phyloP scores from a whole-genome alignment of 2,888 invertebrate genomes.

The Acleris cristana region DNA sequence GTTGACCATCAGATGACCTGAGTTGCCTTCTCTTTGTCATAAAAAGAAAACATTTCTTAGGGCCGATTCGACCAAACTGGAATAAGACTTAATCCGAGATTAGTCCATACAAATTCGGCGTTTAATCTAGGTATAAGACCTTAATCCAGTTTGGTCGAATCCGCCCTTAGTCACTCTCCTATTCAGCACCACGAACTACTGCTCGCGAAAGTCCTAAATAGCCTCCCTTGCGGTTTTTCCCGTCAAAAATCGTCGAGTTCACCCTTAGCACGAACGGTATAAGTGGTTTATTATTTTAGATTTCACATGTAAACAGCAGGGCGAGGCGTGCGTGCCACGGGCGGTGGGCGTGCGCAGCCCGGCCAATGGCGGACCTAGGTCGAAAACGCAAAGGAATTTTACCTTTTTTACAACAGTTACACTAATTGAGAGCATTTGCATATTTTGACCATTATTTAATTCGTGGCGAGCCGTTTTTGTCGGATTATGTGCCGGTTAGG shows the following conservation, averaged over 20 bases:
- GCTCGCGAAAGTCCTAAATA: neutral
- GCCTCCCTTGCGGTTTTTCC: neutral
- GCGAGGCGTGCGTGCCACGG: constrained; percentile 64
- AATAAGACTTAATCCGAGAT: no score
- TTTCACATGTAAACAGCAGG: constrained; percentile 66
- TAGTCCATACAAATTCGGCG: no score
- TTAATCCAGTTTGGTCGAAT: no score
- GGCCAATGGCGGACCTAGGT: constrained; percentile 48
- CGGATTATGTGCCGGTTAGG: constrained; percentile 11
- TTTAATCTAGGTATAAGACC: no score
- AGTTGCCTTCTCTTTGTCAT: no score
- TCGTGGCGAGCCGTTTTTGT: constrained; percentile 23
- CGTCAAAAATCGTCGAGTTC: neutral
- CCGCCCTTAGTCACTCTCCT: no score
- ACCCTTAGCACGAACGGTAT: neutral
- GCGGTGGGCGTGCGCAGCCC: constrained; percentile 70
- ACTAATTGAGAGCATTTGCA: constrained; percentile 69
- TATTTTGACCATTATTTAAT: constrained; percentile 63
- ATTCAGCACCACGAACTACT: no score
- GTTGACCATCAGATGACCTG: no score
- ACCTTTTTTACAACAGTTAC: constrained; percentile 61
- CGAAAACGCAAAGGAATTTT: constrained; percentile 60
- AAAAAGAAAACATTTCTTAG: no score
- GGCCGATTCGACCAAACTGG: no score
- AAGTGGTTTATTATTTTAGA: constrained; percentile 61